phyloP scores from a whole-genome alignment of 2,113 vertebrate genomes.

The Phaetusa simplex region DNA sequence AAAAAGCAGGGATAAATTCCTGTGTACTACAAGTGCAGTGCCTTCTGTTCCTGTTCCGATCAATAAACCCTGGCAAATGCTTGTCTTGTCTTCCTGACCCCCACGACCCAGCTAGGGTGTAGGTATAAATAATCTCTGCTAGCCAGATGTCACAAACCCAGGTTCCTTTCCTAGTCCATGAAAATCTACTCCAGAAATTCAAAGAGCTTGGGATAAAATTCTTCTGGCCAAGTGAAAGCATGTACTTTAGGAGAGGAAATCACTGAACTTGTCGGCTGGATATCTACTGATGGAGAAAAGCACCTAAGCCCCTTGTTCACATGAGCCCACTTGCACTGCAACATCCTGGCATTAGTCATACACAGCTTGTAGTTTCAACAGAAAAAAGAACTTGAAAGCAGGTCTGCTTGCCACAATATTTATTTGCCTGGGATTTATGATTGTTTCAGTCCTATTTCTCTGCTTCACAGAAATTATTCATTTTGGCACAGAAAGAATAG shows the following conservation, averaged over 20 bases:
- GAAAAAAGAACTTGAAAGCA: neutral
- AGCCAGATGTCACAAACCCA: neutral
- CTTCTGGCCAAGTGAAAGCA: neutral
- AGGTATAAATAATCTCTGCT: neutral
- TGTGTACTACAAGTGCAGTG: neutral
- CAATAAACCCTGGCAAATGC: neutral
- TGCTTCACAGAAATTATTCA: neutral
- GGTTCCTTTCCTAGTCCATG: neutral
- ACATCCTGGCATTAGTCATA: neutral
- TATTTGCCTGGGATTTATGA: neutral
- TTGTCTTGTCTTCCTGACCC: neutral
- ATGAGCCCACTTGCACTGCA: neutral
- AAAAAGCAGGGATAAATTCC: neutral
- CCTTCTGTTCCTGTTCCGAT: neutral
- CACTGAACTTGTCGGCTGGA: neutral
- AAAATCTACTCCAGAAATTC: neutral
- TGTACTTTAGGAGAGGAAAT: neutral
- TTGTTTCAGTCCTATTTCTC: neutral
- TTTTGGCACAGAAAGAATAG: neutral
- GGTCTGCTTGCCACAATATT: neutral
- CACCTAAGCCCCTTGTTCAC: neutral
- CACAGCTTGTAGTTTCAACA: neutral
- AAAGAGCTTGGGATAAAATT: neutral
- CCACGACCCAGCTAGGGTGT: neutral
- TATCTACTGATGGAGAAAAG: neutral